phyloP scores from a whole-genome alignment of 1,140 invertebrate species.

The Nylanderia fulva region DNA sequence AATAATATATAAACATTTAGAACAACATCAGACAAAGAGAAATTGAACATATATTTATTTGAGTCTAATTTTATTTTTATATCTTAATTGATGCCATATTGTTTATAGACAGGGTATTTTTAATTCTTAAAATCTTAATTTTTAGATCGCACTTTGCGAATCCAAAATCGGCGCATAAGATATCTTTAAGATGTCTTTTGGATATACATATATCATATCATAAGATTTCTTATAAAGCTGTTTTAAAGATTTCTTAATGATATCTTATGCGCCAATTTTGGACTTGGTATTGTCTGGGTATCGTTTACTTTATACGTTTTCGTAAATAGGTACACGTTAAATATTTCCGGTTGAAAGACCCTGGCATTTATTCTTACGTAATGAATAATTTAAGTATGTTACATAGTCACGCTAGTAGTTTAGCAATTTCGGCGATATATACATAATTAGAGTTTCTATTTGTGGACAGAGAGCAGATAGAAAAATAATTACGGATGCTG shows the following conservation, averaged over 20 bases:
- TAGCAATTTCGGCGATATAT: constrained; percentile 16
- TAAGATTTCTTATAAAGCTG: no score
- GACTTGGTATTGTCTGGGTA: no score
- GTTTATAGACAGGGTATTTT: background rate
- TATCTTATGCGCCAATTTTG: no score
- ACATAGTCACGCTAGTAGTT: background rate
- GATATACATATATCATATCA: no score
- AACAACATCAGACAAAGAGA: background rate
- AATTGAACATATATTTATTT: background rate
- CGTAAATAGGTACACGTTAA: background rate
- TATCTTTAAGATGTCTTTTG: no score
- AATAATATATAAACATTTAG: background rate
- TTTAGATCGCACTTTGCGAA: constrained; percentile 3
- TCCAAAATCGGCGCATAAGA: no score
- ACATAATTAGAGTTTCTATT: constrained; percentile 9
- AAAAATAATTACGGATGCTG: background rate
- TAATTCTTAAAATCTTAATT: background rate
- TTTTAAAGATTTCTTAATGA: no score
- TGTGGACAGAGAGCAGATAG: background rate
- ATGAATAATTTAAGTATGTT: background rate
- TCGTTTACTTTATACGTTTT: constrained; percentile 15
- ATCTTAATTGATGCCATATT: background rate
- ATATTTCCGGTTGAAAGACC: constrained; percentile 1
- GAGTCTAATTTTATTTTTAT: background rate
- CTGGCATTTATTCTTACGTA: constrained; percentile 47